Evolutionary conservation across 2,888 invertebrate genomes (phyloP), one percentile per base, ranked within the genome.

Genomic region (Hermaeophaga mercurialis): DNA sequence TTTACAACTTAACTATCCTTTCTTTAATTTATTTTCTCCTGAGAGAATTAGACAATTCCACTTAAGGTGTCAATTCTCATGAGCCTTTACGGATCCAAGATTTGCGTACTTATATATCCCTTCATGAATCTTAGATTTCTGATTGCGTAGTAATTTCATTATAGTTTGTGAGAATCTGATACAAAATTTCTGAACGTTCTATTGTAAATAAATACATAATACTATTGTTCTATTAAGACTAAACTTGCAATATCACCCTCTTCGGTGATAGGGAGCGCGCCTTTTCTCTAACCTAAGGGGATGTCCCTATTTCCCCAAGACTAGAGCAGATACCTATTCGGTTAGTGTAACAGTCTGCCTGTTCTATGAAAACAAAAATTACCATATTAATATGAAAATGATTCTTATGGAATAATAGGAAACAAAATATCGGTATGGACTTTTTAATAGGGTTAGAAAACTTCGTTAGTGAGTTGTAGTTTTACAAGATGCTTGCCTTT

Each of bases 371-470:
- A 62, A 62, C 62, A 59, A 46, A 43, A 57, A 68, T 68, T 66
- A 60, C 24, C 68, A 68, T 68, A 68, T 67, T 68, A 67, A 68
- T 68, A 66, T 65, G 67, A 66, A 68, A 67, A 66, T 68, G 64
- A 66, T 67, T 68, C 66, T 57, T 50, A 22, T 41, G 48, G 48
- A 24, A 55, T 45, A 55, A 62, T 58, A 62, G 62, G 58, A 61
- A 63, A 61, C 60, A 58, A 61, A 63, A 63, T 63, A 58, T 56
- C 39, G 31, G 54, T 49, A 54, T 22, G 43, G 41, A 46, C 45
- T 18, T 50, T 56, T 38, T 38, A 28, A 47, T 39, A 38, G 48
- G 57, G 54, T 48, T 39, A 34, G 33, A 54, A 39, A 58, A 38
- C 43, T 52, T 41, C 56, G 56, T 56, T 52, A 18, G 52, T 52